phyloP scores from a whole-genome alignment of 2,797 vertebrate genomes.

The Mormyrops attenuatus region DNA sequence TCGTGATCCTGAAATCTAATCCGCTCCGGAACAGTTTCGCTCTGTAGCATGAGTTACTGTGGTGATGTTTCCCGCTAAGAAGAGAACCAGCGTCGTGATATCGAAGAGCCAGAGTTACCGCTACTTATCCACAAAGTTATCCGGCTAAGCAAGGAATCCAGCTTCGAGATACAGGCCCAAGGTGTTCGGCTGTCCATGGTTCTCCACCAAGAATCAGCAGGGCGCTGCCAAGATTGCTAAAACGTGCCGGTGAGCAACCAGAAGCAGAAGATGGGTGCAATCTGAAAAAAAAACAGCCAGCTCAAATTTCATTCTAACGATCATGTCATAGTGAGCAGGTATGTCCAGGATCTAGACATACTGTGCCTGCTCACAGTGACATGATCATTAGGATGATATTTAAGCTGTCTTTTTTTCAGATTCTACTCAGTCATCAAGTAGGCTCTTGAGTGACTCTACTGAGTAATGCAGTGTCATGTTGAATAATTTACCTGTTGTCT shows the following conservation, averaged over 20 bases:
- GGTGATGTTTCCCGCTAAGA: not conserved
- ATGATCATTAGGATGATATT: not conserved
- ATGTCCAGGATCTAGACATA: not conserved
- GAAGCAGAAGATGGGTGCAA: not conserved
- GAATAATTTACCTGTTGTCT: not conserved
- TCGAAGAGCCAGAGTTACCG: not conserved
- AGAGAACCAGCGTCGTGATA: not conserved
- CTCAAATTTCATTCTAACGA: no score
- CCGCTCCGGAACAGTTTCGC: not conserved
- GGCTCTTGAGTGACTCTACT: not conserved
- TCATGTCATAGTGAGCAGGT: not conserved
- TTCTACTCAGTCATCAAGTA: not conserved
- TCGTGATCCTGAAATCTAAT: not conserved
- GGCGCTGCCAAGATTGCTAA: not conserved
- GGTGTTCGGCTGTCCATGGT: not conserved
- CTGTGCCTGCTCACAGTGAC: not conserved
- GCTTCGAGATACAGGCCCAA: no score
- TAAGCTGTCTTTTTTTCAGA: not conserved
- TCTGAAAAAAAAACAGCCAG: no score
- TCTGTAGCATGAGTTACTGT: not conserved
- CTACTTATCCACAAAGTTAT: not conserved
- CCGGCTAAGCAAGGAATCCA: not conserved
- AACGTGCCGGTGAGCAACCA: not conserved
- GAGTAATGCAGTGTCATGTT: not conserved
- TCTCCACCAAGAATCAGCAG: not conserved